phyloP scores from a whole-genome alignment of 53 echinoderm and acorn worm species.

The Arbacia lixula region DNA sequence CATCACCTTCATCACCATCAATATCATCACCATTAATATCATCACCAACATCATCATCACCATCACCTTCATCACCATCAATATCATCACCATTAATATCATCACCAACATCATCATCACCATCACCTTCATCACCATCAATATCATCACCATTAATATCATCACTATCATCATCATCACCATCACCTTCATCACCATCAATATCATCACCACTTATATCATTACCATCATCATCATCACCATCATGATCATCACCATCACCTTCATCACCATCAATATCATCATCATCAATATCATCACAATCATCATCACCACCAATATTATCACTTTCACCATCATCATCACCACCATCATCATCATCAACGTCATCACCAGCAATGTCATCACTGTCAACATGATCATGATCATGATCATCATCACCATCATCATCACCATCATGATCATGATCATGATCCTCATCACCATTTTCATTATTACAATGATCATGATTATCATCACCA shows the following conservation, averaged over 20 bases:
- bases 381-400: not conserved
- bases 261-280: not conserved
- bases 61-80: too few species aligned
- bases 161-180: too few species aligned
- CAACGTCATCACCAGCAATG: not conserved
- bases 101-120: too few species aligned
- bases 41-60: too few species aligned
- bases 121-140: too few species aligned
- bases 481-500: not conserved
- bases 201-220: too few species aligned
- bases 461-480: not conserved
- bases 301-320: not conserved
- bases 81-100: too few species aligned
- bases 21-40: too few species aligned
- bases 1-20: too few species aligned
- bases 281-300: not conserved
- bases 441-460: not conserved
- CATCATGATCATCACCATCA: not conserved
- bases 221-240: too few species aligned
- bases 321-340: not conserved
- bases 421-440: constrained; percentile 8
- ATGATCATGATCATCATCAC: not conserved
- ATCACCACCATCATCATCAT: not conserved
- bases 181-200: too few species aligned
- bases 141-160: too few species aligned